Base-by-base conservation (phyloP, 2,797 vertebrate species). In the Diglossa cyanea region DNA sequence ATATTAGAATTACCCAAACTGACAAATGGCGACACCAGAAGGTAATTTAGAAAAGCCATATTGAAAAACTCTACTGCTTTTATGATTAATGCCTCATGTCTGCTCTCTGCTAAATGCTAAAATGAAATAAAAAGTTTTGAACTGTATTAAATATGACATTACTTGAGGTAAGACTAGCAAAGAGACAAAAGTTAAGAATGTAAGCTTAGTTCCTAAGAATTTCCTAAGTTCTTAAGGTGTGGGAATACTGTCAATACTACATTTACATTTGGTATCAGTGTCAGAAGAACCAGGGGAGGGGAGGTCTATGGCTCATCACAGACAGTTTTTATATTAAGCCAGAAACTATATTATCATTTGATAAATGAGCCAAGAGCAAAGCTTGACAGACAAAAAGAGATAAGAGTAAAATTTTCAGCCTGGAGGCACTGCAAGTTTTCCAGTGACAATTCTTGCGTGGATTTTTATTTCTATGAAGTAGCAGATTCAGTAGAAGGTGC, bases 391-490 rank as follows among this genome's bases (percentile, higher is more conserved):
- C 15, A 45, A 70, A 91, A 79, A 83, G 37, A 86, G 20, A 86
- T 47, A 47, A 63, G 37, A 95, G 47, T n/a, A 26, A 31, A 58
- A 82, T 95, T 85, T 93, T 74, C 80, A 68, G 63, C 42, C 51
- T 66, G 62, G 91, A 86, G 91, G 63, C 58, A 78, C 40, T 81
- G 51, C 48, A 89, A 82, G 17, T 91, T 92, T 93, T 90, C 58
- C 86, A 89, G 54, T 44, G 73, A 77, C 42, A 92, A 42, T 12
- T 80, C 50, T 39, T 31, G 8, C 47, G 55, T 77, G 53, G 0
- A 44, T 65, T 94, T 86, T 77, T 39, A 61, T 83, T 90, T 84
- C 70, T 85, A 15, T 39, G 26, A 95, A 93, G 75, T 53, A 82
- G 57, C 14, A 1, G 67, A 84, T 90, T 66, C 60, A 75, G 37